Evolutionary conservation across 2,888 invertebrate species (phyloP), one percentile per base, ranked within the genome.

Genomic region (Neocrepidodera transversa): DNA sequence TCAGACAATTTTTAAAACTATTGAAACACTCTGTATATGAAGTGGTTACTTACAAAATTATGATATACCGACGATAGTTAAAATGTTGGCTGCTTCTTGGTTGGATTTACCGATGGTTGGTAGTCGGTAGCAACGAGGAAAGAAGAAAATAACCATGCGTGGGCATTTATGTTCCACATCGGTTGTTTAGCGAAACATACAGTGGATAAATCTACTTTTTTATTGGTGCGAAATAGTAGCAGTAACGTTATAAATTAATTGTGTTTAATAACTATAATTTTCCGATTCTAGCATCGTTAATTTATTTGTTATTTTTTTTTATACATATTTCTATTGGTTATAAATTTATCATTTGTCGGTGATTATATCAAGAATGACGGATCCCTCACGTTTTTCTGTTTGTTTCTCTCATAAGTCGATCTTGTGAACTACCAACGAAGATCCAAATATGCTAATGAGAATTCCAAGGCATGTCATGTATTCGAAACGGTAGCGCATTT

Each of bases 131-230:
- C 73, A 63, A 28, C 23, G 64, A 63, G 64, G 67, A 72, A 72
- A 72, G 65, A 64, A 65, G 68, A 71, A 72, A 73, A 45, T 20
- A 69, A 67, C 62, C 62, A 60, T 56, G 74, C 72, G 74, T 74
- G 70, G 74, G 74, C 62, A 53, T 72, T 70, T 68, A 69, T 69
- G 71, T 71, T 72, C 72, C 73, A 71, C 71, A 69, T 71, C 68
- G 69, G 67, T 72, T 70, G 71, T 70, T 71, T 69, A 68, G 66
- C 66, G 57, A 67, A 69, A 71, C 66, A 66, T 69, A 67, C 71
- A 67, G 64, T 64, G 67, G 69, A 68, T 70, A 66, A 68, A 68
- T 68, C 65, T 63, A 53, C 63, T 49, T 63, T 55, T 63, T 63
- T 63, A 63, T 58, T 55, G 63, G 55, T 51, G 58, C 49, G 13